Percentiles rank a stretch among this genome's conserved stretches.
These are phyloP conservation scores for Poeciliopsis turneri DNA, from an alignment of 2,797 vertebrate species.

Conservation along the genomic window DNA sequence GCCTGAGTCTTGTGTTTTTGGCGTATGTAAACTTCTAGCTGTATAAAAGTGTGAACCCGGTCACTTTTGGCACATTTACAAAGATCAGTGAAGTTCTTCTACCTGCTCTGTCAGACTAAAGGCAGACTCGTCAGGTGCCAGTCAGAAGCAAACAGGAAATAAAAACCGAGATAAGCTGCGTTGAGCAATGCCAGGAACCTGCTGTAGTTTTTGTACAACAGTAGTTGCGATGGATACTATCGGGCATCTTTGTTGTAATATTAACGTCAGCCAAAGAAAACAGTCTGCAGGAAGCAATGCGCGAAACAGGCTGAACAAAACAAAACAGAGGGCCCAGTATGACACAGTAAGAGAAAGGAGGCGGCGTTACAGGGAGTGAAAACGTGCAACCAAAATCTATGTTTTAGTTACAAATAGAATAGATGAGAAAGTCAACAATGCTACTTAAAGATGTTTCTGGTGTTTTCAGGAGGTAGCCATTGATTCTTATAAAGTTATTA, in stretches of 20 bases:
- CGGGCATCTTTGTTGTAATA: slow-evolving; percentile 44
- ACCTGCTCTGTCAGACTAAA: slow-evolving; percentile 18
- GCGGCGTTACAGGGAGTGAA: slow-evolving; percentile 49
- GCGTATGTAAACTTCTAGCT: neutral
- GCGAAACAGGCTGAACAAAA: slow-evolving; percentile 11
- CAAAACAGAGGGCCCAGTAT: slow-evolving; percentile 35
- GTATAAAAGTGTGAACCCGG: neutral
- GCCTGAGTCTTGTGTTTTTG: neutral
- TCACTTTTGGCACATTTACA: neutral
- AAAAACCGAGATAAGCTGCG: slow-evolving; percentile 49
- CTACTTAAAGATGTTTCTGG: slow-evolving; percentile 60
- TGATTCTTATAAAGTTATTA: slow-evolving; percentile 32
- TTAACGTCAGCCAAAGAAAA: slow-evolving; percentile 27
- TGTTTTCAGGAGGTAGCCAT: slow-evolving; percentile 38
- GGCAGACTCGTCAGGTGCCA: slow-evolving; percentile 13
- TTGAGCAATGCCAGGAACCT: slow-evolving; percentile 13
- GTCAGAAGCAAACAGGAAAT: slow-evolving; percentile 40
- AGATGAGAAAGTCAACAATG: slow-evolving; percentile 58
- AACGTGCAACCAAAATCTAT: slow-evolving; percentile 62
- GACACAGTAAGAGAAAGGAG: slow-evolving; percentile 36
- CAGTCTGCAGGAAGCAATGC: slow-evolving; percentile 22
- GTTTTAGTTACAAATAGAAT: slow-evolving; percentile 67
- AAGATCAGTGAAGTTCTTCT: neutral
- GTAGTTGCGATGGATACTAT: slow-evolving; percentile 26
- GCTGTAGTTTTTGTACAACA: slow-evolving; percentile 36